Evolutionary conservation across 1,140 invertebrate species (phyloP), one percentile per base, ranked within the genome.

Genomic region (Temnothorax nylanderi): DNA sequence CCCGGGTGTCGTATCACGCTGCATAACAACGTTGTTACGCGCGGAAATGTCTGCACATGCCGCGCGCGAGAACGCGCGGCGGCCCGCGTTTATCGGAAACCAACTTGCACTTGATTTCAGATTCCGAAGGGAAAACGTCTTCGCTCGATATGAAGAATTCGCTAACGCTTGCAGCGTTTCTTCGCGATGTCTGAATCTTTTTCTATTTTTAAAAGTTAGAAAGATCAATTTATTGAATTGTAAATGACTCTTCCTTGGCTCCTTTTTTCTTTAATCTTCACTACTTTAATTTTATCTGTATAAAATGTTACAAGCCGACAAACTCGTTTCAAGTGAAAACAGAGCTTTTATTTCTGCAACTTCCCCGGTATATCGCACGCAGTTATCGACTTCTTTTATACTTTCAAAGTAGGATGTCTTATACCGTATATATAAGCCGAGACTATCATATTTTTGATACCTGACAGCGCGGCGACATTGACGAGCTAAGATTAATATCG

Each of bases 1-100:
- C 89, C 56, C 58, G 88, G 77, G 89, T 84, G 51, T 89, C 75
- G 72, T 91, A 89, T 86, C 86, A 85, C 49, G 86, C 51, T n/a
- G 78, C 85, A 81, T 58, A 75, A 72, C 74, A 80, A 84, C 13
- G 84, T 72, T 60, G 88, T 90, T 90, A 90, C 67, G 44, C 58
- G 72, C 72, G 64, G 67, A 72, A 26, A 75, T 56, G 37, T 58
- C n/a, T 71, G 84, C 60, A 65, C 84, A 82, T 10, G 62, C 32
- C 13, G 62, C 32, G 75, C 54, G 74, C 77, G 86, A 80, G 84
- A 87, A 77, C 65, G 16, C 26, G 21, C 16, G 11, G 2, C 21
- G 26, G 18, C 16, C 18, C 32, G 6, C 26, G 44, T 47, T 51
- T 49, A 16, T 58, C 26, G 56, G 51, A 32, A 58, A 60, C 1